Percentiles rank a stretch among this genome's conserved stretches.
Conservation (phyloP, 1,140 invertebrate species). For the Drosophila ananassae region DNA sequence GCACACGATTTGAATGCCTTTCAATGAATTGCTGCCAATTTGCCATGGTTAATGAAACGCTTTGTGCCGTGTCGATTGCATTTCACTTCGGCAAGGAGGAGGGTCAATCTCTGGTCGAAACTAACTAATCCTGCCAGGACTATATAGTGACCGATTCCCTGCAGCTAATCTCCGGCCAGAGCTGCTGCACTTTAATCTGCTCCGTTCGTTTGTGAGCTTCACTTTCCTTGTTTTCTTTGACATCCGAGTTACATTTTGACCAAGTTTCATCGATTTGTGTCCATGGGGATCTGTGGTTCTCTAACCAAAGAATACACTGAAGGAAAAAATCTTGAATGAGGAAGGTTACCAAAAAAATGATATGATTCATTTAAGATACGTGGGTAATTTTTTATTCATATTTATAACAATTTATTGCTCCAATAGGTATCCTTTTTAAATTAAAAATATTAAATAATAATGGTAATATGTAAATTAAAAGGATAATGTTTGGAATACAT, state of each 20-base stretch:
- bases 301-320: slow-evolving; percentile 1
- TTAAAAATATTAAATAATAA: too few species aligned
- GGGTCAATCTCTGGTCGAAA: slow-evolving; percentile 8
- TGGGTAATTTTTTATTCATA: too few species aligned
- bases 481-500: too few species aligned
- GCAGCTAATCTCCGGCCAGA: slow-evolving; percentile 26
- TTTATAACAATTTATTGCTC: too few species aligned
- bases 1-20: slow-evolving; percentile 60
- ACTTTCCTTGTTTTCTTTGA: slow-evolving; percentile 79
- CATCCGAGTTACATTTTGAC: slow-evolving; percentile 71
- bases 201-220: slow-evolving; percentile 50
- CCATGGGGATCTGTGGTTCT: slow-evolving; percentile 5
- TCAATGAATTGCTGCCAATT: slow-evolving; percentile 81
- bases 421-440: too few species aligned
- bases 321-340: slow-evolving; percentile 1
- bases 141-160: slow-evolving; percentile 35
- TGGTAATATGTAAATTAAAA: too few species aligned
- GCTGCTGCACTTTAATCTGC: slow-evolving; percentile 61
- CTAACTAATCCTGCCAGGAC: slow-evolving; percentile 34
- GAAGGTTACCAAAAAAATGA: not conserved
- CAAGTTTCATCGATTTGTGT: slow-evolving; percentile 55
- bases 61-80: slow-evolving; percentile 78
- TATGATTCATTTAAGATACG: too few species aligned
- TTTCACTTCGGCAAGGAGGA: slow-evolving; percentile 22
- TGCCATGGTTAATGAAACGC: slow-evolving; percentile 82